Conservation (phyloP, 2,113 vertebrate genomes). For the Pontoporia blainvillei region DNA sequence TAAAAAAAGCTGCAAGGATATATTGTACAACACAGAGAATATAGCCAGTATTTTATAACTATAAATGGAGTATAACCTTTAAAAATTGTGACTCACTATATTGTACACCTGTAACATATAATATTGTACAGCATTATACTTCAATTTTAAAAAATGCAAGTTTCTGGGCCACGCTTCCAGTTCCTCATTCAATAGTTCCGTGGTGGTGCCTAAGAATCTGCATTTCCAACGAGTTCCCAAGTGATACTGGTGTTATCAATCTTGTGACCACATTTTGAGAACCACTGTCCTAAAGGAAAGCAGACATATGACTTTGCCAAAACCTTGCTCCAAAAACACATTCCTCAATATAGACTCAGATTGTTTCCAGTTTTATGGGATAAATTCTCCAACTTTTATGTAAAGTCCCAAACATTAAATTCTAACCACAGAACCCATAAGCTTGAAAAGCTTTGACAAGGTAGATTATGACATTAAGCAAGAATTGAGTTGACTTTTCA, state of each 20-base stretch:
- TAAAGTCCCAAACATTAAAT: not conserved
- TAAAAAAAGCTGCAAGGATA: not conserved
- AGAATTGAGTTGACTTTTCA: not conserved
- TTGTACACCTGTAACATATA: not conserved
- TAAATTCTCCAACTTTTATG: constrained; percentile 25
- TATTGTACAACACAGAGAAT: not conserved
- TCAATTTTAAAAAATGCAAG: not conserved
- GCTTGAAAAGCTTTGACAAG: not conserved
- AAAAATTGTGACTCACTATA: not conserved
- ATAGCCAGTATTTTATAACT: not conserved
- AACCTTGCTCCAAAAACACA: constrained; percentile 20
- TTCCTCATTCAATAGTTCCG: not conserved
- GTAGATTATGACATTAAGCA: not conserved
- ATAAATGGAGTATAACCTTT: not conserved
- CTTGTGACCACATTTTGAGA: not conserved
- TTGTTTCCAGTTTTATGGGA: not conserved
- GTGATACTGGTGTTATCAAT: not conserved
- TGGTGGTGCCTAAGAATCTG: not conserved
- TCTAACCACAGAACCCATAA: not conserved
- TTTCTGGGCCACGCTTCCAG: not conserved
- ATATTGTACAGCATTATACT: not conserved
- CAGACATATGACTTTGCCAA: not conserved
- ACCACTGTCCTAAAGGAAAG: not conserved
- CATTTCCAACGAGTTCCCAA: not conserved
- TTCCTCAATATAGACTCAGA: not conserved